Conservation (phyloP, 1,140 invertebrate species). For the Trichomalopsis sarcophagae region DNA sequence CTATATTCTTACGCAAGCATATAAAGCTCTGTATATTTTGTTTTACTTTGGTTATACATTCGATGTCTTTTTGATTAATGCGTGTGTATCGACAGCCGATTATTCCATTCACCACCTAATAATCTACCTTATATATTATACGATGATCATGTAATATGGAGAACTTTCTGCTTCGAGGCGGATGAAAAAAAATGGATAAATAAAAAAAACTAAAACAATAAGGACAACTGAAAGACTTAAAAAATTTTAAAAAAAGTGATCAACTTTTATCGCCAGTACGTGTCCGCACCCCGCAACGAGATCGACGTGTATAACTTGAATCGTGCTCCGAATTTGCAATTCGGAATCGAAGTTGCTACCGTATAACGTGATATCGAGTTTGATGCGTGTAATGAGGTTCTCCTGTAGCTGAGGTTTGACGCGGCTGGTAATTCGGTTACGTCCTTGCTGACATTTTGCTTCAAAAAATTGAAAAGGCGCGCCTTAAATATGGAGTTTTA, state of each 20-base stretch:
- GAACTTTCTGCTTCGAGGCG: neutral
- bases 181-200: neutral
- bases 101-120: neutral
- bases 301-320: slow-evolving; percentile 13
- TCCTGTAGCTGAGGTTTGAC: neutral
- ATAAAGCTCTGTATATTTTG: no score
- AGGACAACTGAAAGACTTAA: slow-evolving; percentile 39
- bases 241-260: slow-evolving; percentile 25
- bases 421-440: no score
- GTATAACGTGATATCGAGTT: neutral
- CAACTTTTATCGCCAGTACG: slow-evolving; percentile 17
- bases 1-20: no score
- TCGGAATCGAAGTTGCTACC: slow-evolving; percentile 22
- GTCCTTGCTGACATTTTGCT: neutral
- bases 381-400: neutral
- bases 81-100: neutral
- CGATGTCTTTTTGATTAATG: neutral
- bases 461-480: neutral
- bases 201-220: slow-evolving; percentile 28
- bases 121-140: no score
- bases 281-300: slow-evolving; percentile 14
- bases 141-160: neutral
- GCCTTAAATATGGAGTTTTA: neutral
- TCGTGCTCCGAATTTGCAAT: slow-evolving; percentile 14
- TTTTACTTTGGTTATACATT: no score